These are phyloP conservation scores for Pelodiscus sinensis DNA, from an alignment of 2,113 vertebrate genomes.

Conservation along the genomic window DNA sequence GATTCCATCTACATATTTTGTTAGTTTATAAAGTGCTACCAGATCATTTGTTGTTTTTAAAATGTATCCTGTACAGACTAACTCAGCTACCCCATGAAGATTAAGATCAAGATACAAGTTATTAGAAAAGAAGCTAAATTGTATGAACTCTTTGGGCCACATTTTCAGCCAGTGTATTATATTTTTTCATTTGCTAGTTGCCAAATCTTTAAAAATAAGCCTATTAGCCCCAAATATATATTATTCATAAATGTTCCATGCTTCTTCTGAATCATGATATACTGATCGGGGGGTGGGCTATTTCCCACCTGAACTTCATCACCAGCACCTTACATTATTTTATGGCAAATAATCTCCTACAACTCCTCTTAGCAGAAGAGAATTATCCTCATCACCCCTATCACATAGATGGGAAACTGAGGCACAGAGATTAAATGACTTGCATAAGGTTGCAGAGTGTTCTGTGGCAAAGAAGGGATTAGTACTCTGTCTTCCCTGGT, in stretches of 20 bases:
- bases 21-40: too few relatives aligned
- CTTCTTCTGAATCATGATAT: neutral
- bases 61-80: too few relatives aligned
- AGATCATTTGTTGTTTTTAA: too few relatives aligned
- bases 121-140: neutral
- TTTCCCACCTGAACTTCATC: neutral
- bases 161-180: neutral
- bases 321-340: neutral
- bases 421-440: neutral
- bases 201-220: neutral
- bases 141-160: neutral
- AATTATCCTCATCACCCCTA: neutral
- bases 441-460: rapidly evolving
- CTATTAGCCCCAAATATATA: neutral
- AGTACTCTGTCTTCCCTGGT: neutral
- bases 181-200: neutral
- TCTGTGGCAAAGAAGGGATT: neutral
- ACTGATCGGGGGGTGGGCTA: neutral
- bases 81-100: too few relatives aligned
- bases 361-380: neutral
- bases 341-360: neutral
- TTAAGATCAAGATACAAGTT: neutral
- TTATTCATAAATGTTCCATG: neutral
- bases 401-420: neutral
- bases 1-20: too few relatives aligned